Evolutionary conservation across 1,140 invertebrate genomes (phyloP).

Genomic region (Notospermus geniculatus): DNA sequence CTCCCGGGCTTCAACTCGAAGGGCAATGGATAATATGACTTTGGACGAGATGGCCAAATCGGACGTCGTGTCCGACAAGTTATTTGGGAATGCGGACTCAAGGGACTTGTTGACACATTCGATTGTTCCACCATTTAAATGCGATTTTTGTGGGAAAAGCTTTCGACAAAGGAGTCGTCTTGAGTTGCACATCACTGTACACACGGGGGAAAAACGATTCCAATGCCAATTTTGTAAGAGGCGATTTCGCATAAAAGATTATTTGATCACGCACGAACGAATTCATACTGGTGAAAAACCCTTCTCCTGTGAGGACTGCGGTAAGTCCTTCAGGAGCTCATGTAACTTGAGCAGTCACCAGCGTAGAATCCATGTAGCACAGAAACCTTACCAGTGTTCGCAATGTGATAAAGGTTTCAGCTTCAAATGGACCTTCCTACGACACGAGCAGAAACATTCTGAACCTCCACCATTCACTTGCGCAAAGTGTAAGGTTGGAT

Average conservation of each 20-base stretch:
- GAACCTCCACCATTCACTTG: too few relatives aligned
- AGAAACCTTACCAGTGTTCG: background rate
- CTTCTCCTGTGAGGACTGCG: slow-evolving; percentile 77
- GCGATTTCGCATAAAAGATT: slow-evolving; percentile 83
- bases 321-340: slow-evolving; percentile 65
- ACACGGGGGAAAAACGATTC: slow-evolving; percentile 79
- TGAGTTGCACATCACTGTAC: slow-evolving; percentile 70
- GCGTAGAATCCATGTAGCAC: background rate
- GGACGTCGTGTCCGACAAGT: too few relatives aligned
- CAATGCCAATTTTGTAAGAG: slow-evolving; percentile 84
- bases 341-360: slow-evolving; percentile 77
- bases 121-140: slow-evolving; percentile 6
- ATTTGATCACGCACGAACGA: slow-evolving; percentile 81
- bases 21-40: too few relatives aligned
- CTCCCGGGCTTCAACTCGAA: too few relatives aligned
- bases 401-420: too few relatives aligned
- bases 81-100: too few relatives aligned
- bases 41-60: too few relatives aligned
- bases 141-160: slow-evolving; percentile 49
- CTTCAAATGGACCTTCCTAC: too few relatives aligned
- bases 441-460: too few relatives aligned
- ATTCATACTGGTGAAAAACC: slow-evolving; percentile 88
- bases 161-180: slow-evolving; percentile 57
- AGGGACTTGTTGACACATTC: background rate
- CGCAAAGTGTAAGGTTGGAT: too few relatives aligned